Evolutionary conservation across 2,113 vertebrate species (phyloP).

Genomic region (Lophotis ruficrista): DNA sequence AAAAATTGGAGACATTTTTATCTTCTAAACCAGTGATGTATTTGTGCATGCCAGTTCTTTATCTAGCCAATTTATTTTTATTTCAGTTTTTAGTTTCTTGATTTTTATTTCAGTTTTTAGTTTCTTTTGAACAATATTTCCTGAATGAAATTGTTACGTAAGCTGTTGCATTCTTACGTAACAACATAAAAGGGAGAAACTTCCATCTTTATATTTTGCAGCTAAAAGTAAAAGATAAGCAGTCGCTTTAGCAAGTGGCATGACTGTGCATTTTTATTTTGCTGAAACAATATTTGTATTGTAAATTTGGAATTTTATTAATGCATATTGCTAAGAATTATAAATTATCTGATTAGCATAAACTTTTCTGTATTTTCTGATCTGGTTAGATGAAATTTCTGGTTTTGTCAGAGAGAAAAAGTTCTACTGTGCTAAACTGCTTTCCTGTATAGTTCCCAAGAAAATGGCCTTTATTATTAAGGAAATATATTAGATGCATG

Average conservation of each 20-base stretch:
- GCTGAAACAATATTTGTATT: neutral
- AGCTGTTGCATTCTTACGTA: neutral
- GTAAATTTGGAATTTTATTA: neutral
- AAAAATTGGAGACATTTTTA: neutral
- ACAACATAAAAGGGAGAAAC: neutral
- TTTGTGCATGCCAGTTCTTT: neutral
- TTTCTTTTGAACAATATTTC: neutral
- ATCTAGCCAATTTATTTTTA: neutral
- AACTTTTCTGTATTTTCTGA: neutral
- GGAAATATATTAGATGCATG: slow-evolving; percentile 30
- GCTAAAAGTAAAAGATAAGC: neutral
- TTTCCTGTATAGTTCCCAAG: slow-evolving; percentile 15
- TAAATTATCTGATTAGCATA: neutral
- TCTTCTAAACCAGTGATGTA: neutral
- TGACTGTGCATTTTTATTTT: neutral
- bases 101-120: neutral
- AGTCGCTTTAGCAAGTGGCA: neutral
- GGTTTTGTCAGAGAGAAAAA: neutral
- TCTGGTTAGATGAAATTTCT: neutral
- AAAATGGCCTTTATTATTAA: slow-evolving; percentile 64
- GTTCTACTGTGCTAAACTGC: slow-evolving; percentile 20
- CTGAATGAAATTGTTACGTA: neutral
- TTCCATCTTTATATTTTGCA: neutral
- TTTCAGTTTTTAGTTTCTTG: neutral
- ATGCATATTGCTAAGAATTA: neutral